Evolutionary conservation across 92 coral and sea anemone species (phyloP).

Genomic region (Zoanthus sansibaricus): DNA sequence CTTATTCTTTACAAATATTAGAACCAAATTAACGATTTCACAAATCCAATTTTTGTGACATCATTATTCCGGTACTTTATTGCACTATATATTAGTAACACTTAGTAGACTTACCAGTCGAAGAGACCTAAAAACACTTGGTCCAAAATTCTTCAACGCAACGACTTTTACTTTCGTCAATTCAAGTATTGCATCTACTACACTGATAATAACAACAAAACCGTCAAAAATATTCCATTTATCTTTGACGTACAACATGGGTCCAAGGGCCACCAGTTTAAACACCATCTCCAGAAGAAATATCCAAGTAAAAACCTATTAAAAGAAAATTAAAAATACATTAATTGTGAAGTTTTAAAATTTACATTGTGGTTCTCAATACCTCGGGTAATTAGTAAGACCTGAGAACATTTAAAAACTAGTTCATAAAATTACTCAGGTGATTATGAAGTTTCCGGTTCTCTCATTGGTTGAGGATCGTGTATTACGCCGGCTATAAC

Average conservation of each 20-base stretch:
- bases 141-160: background rate
- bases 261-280: conserved; percentile 60
- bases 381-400: too few relatives aligned
- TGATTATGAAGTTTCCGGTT: too few relatives aligned
- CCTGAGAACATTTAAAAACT: too few relatives aligned
- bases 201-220: conserved; percentile 42
- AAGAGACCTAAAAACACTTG: conserved; percentile 48
- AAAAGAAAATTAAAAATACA: background rate
- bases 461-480: too few relatives aligned
- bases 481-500: too few relatives aligned
- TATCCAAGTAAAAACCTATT: conserved; percentile 46
- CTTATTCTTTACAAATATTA: too few relatives aligned
- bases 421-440: too few relatives aligned
- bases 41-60: background rate
- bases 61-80: background rate
- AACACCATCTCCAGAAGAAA: conserved; percentile 52
- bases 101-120: conserved; percentile 30
- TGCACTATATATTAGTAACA: too few relatives aligned
- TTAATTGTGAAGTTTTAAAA: background rate
- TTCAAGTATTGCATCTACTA: conserved; percentile 40
- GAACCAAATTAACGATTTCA: too few relatives aligned
- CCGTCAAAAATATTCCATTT: conserved; percentile 56
- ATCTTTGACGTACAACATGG: conserved; percentile 36
- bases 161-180: background rate
- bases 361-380: too few relatives aligned